Evolutionary conservation across 2,888 invertebrate genomes (phyloP).

Genomic region (Brenthis daphne): DNA sequence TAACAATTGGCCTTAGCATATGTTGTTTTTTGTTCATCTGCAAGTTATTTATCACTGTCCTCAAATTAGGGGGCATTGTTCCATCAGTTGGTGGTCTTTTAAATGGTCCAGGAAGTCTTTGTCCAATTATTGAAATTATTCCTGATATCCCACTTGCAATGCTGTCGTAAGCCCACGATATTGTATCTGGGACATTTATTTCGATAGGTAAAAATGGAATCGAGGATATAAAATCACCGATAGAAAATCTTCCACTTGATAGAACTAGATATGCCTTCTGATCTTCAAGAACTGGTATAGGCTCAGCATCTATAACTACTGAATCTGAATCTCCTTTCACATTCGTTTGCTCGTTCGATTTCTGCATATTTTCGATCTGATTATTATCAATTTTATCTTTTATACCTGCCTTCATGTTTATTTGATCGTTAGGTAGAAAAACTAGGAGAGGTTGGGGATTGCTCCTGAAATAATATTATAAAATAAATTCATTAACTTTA

Average conservation of each 20-base stretch:
- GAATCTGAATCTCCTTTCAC: slow-evolving; percentile 54
- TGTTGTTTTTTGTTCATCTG: slow-evolving; percentile 42
- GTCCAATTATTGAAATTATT: slow-evolving; percentile 62
- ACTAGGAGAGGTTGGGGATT: slow-evolving; percentile 54
- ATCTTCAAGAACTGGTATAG: slow-evolving; percentile 41
- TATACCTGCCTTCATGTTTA: slow-evolving; percentile 21
- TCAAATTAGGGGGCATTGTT: slow-evolving; percentile 37
- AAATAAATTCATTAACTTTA: slow-evolving; percentile 12
- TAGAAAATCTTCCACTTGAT: slow-evolving; percentile 52
- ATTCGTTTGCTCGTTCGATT: slow-evolving; percentile 37
- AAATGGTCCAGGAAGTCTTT: slow-evolving; percentile 53
- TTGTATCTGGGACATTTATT: slow-evolving; percentile 84
- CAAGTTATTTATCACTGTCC: slow-evolving; percentile 48
- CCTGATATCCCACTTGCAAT: slow-evolving; percentile 53
- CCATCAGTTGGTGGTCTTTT: slow-evolving; percentile 31
- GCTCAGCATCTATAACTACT: slow-evolving; percentile 57
- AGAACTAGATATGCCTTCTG: slow-evolving; percentile 50
- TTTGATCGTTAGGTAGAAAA: slow-evolving; percentile 51
- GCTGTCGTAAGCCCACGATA: slow-evolving; percentile 69
- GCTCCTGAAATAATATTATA: slow-evolving; percentile 45
- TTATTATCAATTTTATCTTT: slow-evolving; percentile 21
- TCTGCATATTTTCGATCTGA: slow-evolving; percentile 18
- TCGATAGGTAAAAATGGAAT: slow-evolving; percentile 84
- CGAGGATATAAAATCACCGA: slow-evolving; percentile 75
- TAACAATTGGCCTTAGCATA: slow-evolving; percentile 50